phyloP scores from a whole-genome alignment of 2,113 vertebrate genomes.

The Cepphus grylle region DNA sequence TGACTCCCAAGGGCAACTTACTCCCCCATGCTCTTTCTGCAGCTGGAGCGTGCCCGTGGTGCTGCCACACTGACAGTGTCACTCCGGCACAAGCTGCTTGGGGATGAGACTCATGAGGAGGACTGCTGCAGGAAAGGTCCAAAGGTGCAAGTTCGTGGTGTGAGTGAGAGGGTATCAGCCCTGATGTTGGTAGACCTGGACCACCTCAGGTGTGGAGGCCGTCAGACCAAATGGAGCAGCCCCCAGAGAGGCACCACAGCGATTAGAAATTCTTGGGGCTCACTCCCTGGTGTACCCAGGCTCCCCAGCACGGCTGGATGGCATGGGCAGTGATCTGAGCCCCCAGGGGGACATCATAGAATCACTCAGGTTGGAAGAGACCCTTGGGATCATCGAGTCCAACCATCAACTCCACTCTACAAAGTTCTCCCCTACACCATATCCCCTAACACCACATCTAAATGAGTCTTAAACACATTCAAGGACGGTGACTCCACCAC shows the following conservation, averaged over 20 bases:
- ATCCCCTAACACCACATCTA: no score
- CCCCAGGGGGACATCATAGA: not conserved
- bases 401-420: no score
- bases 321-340: not conserved
- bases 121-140: not conserved
- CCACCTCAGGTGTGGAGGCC: no score
- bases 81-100: not conserved
- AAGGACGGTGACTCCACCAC: no score
- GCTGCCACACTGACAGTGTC: not conserved
- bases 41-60: not conserved
- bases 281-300: not conserved
- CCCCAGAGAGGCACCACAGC: not conserved
- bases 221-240: not conserved
- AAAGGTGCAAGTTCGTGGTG: not conserved
- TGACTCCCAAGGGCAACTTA: not conserved
- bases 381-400: no score
- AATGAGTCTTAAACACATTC: no score
- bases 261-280: not conserved
- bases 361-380: no score
- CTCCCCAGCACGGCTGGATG: not conserved
- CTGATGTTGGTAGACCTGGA: not conserved
- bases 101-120: not conserved
- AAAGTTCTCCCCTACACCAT: no score
- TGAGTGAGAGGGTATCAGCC: not conserved
- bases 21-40: rapidly evolving